Base-by-base conservation (phyloP, 2,888 invertebrate genomes). In the Microdon myrmicae region DNA sequence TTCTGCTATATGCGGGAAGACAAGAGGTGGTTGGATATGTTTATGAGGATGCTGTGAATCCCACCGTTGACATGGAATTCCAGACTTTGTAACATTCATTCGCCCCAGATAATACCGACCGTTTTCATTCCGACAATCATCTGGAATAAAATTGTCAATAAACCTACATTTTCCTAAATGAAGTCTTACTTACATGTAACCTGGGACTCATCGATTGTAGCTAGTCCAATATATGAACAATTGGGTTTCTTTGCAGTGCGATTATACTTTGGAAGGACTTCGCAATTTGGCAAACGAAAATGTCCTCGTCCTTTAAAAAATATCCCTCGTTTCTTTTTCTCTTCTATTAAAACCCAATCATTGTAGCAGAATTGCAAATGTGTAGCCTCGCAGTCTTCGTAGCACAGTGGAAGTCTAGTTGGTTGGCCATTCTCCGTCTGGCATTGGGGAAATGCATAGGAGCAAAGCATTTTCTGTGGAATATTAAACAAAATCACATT, bases 371-470 rank as follows among this genome's bases (percentile, higher is more conserved):
- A 92, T 73, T 94, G 87, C 77, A 90, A 87, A 76, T 90, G 89
- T 16, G 94, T 90, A 44, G 96, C 96, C 75, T 91, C 86, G 76
- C 96, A 97, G 76, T 96, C 95, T 83, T 96, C 96, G 74, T 92
- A 90, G 80, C 95, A 95, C 3, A 95, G 82, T 3, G 94, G 92
- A 55, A 94, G 82, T 41, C 86, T 87, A 66, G 85, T 83, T 3
- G 90, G 87, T 54, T 84, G 84, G 38, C 87, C 87, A 48, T 79
- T 79, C 73, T 86, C 85, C 71, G 87, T 81, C 59, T 88, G 83
- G 74, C 94, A 95, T 74, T 89, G 88, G 2, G 96, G 96, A 81
- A 96, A 96, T 38, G 95, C 94, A 81, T 92, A 94, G 53, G 91
- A 87, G 80, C 96, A 96, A 9, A 96, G 81, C 75, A 96, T 84